Base-by-base conservation (phyloP, 2,113 vertebrate species). In the Oxyura jamaicensis region DNA sequence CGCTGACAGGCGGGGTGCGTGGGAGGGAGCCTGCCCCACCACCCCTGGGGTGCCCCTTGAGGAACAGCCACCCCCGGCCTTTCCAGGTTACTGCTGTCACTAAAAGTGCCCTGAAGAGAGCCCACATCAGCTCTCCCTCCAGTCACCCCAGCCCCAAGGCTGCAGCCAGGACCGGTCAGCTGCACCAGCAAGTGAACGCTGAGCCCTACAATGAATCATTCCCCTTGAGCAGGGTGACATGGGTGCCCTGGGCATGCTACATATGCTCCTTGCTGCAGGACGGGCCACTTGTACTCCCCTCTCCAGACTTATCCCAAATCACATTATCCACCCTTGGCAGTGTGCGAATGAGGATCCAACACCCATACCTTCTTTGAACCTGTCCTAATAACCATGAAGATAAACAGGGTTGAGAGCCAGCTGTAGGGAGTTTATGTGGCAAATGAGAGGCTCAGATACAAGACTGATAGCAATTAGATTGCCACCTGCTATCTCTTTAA, bases 401-500 rank as follows among this genome's bases (percentile, higher is more conserved):
- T 83, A 97, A 95, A 86, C 46, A 77, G 80, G 62, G 69, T 53
- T 84, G 94, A 94, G 95, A 92, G 92, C 92, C 97, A 96, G 93
- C 95, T 97, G 95, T 93, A 95, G 85, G 58, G 82, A 65, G 91
- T 83, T 95, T 86, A 68, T 88, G 77, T 67, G 95, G 92, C 96
- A 96, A 96, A 96, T 55, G 88, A 95, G 95, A 84, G 81, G 79
- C 94, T 97, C 71, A 96, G 83, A 94, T 95, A 83, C 55, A 84
- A 88, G 89, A 78, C 2, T 96, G 92, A 96, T 96, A 89, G 91
- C 94, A 96, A 97, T 98, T 97, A 97, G 68, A 96, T 96, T 92
- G 95, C 94, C 97, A 97, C 97, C 97, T 97, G 95, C 96, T 93
- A 95, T 90, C 11, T 29, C 96, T 97, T 96, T 96, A 93, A 97